Conservation (phyloP, 2,888 invertebrate genomes). For the Clitarchus hookeri region DNA sequence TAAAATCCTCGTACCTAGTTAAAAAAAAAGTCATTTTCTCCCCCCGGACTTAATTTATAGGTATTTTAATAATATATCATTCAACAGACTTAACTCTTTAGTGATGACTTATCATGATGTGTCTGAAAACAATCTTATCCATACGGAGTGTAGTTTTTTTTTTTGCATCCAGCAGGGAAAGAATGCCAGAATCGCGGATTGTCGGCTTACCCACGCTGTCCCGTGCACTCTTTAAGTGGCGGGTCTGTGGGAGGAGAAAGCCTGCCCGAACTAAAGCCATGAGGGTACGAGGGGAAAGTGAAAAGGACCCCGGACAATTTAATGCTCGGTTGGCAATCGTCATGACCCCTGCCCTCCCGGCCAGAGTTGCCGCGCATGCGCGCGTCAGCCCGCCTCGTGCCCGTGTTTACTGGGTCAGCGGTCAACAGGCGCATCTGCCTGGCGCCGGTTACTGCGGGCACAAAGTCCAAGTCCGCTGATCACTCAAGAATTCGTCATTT, state of each 20-base stretch:
- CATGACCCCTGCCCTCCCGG: conserved; percentile 1
- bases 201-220: background rate
- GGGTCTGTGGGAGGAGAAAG: background rate
- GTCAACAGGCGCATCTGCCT: background rate
- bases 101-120: too few species aligned
- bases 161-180: too few species aligned
- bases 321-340: conserved; percentile 10
- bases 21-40: too few species aligned
- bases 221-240: background rate
- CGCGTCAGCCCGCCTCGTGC: background rate
- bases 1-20: too few species aligned
- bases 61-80: too few species aligned
- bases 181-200: background rate
- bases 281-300: background rate
- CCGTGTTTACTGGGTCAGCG: background rate
- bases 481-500: too few species aligned
- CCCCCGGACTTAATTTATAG: too few species aligned
- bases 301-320: background rate
- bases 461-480: too few species aligned
- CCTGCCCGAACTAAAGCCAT: background rate
- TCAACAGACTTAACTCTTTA: too few species aligned
- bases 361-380: background rate
- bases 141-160: too few species aligned
- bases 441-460: too few species aligned
- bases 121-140: too few species aligned